phyloP scores from a whole-genome alignment of 1,140 invertebrate genomes.

The Diorhabda sublineata region DNA sequence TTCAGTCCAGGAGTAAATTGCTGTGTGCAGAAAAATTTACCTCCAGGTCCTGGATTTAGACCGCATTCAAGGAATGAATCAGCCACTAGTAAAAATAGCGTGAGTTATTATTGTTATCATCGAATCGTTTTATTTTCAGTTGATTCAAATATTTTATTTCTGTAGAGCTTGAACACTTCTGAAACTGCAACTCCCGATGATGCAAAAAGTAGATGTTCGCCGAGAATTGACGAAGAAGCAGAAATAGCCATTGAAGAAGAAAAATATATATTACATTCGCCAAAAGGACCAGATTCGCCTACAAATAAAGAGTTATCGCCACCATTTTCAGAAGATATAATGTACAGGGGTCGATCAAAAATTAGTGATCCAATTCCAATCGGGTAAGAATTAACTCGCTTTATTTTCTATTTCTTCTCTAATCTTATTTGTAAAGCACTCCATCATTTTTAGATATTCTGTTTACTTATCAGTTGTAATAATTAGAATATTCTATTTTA shows the following conservation, averaged over 20 bases:
- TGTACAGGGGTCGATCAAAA: conserved; percentile 37
- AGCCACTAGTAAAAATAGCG: conserved; percentile 50
- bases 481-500: no score
- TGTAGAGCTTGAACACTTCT: conserved; percentile 41
- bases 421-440: no score
- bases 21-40: conserved; percentile 90
- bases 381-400: conserved; percentile 47
- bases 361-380: conserved; percentile 66
- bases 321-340: conserved; percentile 14
- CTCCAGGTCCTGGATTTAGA: conserved; percentile 87
- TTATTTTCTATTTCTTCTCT: no score
- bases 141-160: not conserved
- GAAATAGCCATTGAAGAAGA: conserved; percentile 46
- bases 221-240: conserved; percentile 66
- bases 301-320: conserved; percentile 17
- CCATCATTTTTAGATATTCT: no score
- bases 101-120: conserved; percentile 31
- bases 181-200: conserved; percentile 45
- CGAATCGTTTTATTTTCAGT: not conserved
- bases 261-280: conserved; percentile 22
- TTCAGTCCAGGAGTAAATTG: conserved; percentile 97
- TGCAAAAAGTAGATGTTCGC: conserved; percentile 48
- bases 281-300: conserved; percentile 23
- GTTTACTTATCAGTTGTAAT: no score
- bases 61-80: conserved; percentile 85